These are phyloP conservation scores for Ctenoplectra terminalis DNA, from an alignment of 1,140 invertebrate genomes.

Conservation along the genomic window DNA sequence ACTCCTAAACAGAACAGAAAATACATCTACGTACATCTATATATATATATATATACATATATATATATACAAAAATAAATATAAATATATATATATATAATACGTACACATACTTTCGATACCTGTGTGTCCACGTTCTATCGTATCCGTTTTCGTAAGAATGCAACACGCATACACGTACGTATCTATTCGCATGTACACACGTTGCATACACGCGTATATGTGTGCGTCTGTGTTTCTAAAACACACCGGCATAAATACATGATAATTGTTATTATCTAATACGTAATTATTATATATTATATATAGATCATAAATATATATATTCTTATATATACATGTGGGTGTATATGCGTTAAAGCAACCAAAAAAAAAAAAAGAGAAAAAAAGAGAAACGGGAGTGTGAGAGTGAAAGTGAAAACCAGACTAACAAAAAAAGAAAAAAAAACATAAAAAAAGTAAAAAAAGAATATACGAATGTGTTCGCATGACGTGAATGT, in stretches of 20 bases:
- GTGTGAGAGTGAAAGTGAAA: background rate
- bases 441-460: background rate
- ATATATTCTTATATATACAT: conserved; percentile 49
- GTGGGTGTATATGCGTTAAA: conserved; percentile 23
- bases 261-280: conserved; percentile 27
- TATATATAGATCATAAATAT: too few species aligned
- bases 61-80: too few species aligned
- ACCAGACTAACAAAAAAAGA: too few species aligned
- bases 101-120: conserved; percentile 5
- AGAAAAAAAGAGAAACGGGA: background rate
- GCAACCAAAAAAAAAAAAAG: conserved; percentile 4
- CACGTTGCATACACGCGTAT: background rate
- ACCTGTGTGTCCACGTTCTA: conserved; percentile 10
- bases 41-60: too few species aligned
- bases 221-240: conserved; percentile 1
- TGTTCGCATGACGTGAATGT: background rate
- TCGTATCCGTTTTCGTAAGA: conserved; percentile 14
- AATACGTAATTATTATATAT: conserved; percentile 35
- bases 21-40: too few species aligned
- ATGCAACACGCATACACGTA: background rate
- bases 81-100: background rate
- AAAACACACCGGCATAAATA: conserved; percentile 17
- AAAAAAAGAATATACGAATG: background rate
- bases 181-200: background rate
- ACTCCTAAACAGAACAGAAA: too few species aligned